A percentile compares a stretch with the other conserved stretches of the same genome.
Evolutionary conservation across 2,888 invertebrate species (phyloP).

Genomic region (Aphidoletes aphidimyza): DNA sequence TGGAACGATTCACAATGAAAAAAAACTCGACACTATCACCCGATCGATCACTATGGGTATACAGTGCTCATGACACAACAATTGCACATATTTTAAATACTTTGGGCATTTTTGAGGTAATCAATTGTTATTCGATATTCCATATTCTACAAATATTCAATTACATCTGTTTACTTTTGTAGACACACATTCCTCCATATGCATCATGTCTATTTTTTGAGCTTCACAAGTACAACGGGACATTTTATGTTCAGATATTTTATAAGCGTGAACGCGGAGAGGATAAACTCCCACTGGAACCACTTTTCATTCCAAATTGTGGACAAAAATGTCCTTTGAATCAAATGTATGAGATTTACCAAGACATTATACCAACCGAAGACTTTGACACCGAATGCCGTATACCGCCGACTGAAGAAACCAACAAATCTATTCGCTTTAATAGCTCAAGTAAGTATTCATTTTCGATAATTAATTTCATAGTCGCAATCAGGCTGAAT

Average conservation of each 20-base stretch:
- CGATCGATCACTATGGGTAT: conserved; percentile 74
- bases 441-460: background rate
- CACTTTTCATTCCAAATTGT: conserved; percentile 75
- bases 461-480: too few species aligned
- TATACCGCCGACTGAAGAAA: conserved; percentile 65
- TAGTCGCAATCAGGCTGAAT: too few species aligned
- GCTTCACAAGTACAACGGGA: background rate
- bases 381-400: conserved; percentile 69
- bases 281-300: conserved; percentile 63
- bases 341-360: conserved; percentile 70
- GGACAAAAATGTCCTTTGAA: conserved; percentile 72
- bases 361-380: conserved; percentile 69
- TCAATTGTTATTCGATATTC: too few species aligned
- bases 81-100: conserved; percentile 78
- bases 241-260: background rate
- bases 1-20: conserved; percentile 71
- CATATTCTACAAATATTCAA: too few species aligned
- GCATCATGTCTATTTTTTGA: background rate
- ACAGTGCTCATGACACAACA: conserved; percentile 85
- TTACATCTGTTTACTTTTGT: background rate
- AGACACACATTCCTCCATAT: background rate
- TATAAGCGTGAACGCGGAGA: background rate
- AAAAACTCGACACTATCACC: conserved; percentile 65
- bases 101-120: conserved; percentile 67
- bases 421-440: too few species aligned